phyloP scores from a whole-genome alignment of 2,113 vertebrate species.

The Lota lota region DNA sequence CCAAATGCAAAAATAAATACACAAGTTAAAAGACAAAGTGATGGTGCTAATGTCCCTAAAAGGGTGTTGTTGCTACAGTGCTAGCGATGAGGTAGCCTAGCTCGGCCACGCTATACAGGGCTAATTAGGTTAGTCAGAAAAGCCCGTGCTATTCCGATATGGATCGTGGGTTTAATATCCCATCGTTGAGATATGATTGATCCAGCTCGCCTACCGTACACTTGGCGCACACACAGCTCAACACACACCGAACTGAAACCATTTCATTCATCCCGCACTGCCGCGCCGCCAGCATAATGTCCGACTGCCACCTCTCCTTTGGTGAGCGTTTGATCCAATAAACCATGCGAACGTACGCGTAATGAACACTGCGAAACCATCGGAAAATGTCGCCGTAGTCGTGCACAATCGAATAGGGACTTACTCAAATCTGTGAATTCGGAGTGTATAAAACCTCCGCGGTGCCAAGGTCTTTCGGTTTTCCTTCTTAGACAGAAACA shows the following conservation, averaged over 20 bases:
- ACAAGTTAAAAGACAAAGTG: conserved; percentile 10
- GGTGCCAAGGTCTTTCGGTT: conserved; percentile 60
- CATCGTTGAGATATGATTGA: conserved; percentile 57
- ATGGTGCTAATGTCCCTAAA: too few relatives aligned
- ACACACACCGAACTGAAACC: conserved; percentile 54
- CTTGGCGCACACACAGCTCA: conserved; percentile 23
- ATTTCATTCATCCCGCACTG: conserved; percentile 74
- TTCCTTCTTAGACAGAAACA: conserved; percentile 74
- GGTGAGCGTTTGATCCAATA: conserved; percentile 7
- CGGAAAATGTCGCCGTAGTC: background rate
- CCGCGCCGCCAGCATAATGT: conserved; percentile 20
- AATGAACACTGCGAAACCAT: conserved; percentile 9
- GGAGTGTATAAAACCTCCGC: conserved; percentile 49
- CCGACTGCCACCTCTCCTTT: background rate
- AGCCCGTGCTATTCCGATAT: background rate
- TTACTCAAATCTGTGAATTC: conserved; percentile 62
- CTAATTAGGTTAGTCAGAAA: conserved; percentile 34
- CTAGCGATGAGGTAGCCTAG: conserved; percentile 53
- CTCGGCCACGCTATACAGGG: conserved; percentile 67
- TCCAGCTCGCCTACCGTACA: conserved; percentile 70
- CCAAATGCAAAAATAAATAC: background rate
- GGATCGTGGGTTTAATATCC: conserved; percentile 4
- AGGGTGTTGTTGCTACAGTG: conserved; percentile 16
- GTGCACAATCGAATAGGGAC: conserved; percentile 21
- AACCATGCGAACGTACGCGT: background rate